A percentile compares a stretch with the other conserved stretches of the same genome.
Evolutionary conservation across 2,888 invertebrate species (phyloP).

Genomic region (Pyrrhosoma nymphula): DNA sequence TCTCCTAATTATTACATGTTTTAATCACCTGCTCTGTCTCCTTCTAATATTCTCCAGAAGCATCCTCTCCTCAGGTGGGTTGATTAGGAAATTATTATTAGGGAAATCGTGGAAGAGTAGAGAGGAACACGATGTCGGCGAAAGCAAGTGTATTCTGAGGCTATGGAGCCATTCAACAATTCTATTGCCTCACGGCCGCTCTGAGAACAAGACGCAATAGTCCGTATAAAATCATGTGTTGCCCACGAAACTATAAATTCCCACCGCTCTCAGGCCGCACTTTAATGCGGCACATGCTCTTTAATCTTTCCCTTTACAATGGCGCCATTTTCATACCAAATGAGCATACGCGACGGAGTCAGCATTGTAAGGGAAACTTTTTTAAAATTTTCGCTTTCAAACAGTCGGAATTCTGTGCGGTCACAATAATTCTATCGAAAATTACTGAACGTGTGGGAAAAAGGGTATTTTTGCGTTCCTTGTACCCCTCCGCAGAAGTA

Average conservation of each 20-base stretch:
- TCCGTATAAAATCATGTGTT: not conserved
- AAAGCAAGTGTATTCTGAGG: too few relatives aligned
- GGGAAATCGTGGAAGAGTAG: too few relatives aligned
- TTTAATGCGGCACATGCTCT: too few relatives aligned
- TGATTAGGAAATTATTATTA: too few relatives aligned
- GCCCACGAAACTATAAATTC: not conserved
- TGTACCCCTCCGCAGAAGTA: not conserved
- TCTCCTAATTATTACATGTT: too few relatives aligned
- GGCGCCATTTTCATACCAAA: not conserved
- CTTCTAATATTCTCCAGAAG: too few relatives aligned
- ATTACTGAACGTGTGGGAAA: not conserved
- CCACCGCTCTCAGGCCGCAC: not conserved
- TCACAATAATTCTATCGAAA: constrained; percentile 6
- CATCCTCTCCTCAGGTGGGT: too few relatives aligned
- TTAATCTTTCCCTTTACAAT: not conserved
- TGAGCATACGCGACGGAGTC: not conserved
- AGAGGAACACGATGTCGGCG: too few relatives aligned
- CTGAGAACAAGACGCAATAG: too few relatives aligned
- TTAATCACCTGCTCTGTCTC: too few relatives aligned
- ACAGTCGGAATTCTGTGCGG: not conserved
- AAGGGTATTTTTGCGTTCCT: not conserved
- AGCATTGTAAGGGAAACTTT: not conserved
- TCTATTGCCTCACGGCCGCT: too few relatives aligned
- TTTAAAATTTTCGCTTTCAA: not conserved
- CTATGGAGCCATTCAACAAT: too few relatives aligned